A percentile compares a stretch with the other conserved stretches of the same genome.
These are phyloP conservation scores for Uropetala carovei DNA, from an alignment of 2,888 invertebrate species.

Conservation along the genomic window DNA sequence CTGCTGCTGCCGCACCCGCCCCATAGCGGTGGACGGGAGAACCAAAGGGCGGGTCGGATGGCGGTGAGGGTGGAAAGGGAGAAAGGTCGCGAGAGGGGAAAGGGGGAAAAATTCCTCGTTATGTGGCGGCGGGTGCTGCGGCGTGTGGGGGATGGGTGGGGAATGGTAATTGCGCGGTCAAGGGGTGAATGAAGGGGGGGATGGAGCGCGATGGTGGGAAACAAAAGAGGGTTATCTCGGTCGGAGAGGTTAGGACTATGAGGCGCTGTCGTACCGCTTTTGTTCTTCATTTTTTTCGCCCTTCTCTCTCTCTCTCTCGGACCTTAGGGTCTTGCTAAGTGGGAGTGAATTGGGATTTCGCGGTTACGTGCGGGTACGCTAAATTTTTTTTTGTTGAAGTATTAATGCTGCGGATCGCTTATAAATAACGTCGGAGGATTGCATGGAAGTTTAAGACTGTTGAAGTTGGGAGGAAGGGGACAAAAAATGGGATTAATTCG, in stretches of 20 bases:
- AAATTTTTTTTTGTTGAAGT: too few species aligned
- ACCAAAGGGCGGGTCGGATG: background rate
- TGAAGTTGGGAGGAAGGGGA: too few species aligned
- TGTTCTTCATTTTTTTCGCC: slow-evolving; percentile 21
- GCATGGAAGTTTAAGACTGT: too few species aligned
- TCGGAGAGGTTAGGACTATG: too few species aligned
- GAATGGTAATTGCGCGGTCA: slow-evolving; percentile 49
- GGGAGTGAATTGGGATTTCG: background rate
- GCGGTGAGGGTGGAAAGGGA: background rate
- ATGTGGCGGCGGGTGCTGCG: background rate
- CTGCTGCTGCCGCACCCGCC: background rate
- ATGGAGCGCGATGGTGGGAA: background rate
- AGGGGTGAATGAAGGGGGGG: background rate
- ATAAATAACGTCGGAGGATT: too few species aligned
- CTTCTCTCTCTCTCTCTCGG: background rate
- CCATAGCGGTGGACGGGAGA: background rate
- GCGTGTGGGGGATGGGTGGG: background rate
- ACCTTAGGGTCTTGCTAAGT: background rate
- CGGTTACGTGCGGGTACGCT: background rate
- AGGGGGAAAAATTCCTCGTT: background rate
- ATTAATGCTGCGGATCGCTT: too few species aligned
- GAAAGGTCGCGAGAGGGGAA: background rate
- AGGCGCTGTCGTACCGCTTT: background rate
- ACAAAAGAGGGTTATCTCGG: slow-evolving; percentile 10
- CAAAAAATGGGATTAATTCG: too few species aligned